Evolutionary conservation across 53 echinoderm and acorn worm species (phyloP).

Genomic region (Holothuria scabra): DNA sequence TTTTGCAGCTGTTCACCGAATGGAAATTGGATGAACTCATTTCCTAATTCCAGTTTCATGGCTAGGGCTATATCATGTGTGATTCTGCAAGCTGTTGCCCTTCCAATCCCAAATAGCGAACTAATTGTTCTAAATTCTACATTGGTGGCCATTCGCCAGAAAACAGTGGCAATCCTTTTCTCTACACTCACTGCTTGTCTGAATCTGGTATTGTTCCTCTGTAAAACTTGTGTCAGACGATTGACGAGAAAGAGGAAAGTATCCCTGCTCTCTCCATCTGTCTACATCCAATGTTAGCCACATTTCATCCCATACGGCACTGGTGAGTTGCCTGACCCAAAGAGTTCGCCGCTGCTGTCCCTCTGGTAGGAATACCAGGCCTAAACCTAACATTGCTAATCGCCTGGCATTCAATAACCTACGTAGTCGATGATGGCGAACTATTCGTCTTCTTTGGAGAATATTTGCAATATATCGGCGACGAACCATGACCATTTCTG

Average conservation of each 20-base stretch:
- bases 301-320: constrained; percentile 1
- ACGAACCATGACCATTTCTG: no score
- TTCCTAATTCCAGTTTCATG: constrained; percentile 42
- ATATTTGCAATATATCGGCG: no score
- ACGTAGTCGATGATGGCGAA: no score
- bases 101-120: constrained; percentile 66
- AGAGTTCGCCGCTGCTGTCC: neutral
- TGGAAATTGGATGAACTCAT: constrained; percentile 51
- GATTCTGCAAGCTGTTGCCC: constrained; percentile 56
- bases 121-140: constrained; percentile 69
- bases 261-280: constrained; percentile 45
- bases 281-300: neutral
- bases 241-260: constrained; percentile 56
- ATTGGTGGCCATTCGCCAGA: constrained; percentile 76
- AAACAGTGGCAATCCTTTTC: constrained; percentile 60
- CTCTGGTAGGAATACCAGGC: no score
- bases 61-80: constrained; percentile 60
- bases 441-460: no score
- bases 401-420: no score
- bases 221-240: constrained; percentile 30
- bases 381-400: no score
- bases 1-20: constrained; percentile 43
- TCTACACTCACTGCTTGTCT: constrained; percentile 42
- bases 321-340: neutral
- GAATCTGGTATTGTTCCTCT: constrained; percentile 29